Evolutionary conservation across 2,888 invertebrate genomes (phyloP), one percentile per base, ranked within the genome.

Genomic region (Pandemis heparana): DNA sequence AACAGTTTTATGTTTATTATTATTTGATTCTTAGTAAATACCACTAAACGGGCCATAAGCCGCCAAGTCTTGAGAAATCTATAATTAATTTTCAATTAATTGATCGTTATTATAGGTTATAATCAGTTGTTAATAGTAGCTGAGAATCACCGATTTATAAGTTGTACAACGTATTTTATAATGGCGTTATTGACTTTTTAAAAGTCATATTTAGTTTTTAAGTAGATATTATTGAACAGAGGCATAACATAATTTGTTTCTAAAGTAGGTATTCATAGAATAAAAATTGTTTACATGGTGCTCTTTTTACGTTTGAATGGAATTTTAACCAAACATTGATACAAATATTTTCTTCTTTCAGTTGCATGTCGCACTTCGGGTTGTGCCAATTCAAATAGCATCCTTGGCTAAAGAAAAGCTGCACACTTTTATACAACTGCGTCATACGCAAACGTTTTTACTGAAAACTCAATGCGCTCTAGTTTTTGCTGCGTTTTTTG

Each of bases 401-500:
- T 14, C 23, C 23, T 12, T 5, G 23, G 23, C 23, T 32, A 88
- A 89, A 89, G 89, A 88, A 89, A 89, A 87, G 87, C 91, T 88
- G 86, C 83, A 82, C 80, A 81, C 85, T 86, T 89, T 88, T 86
- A 32, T 32, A 2, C 23, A 4, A 32, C 23, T 32, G 23, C 23
- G 23, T 32, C 23, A 32, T 32, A 87, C 84, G 83, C 89, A 83
- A 84, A 82, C 83, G 87, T 83, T 89, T 91, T 89, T 91, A 91
- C 92, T 90, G 89, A 92, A 92, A 90, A 88, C 85, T 85, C 79
- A 79, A 84, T 80, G 83, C 82, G 79, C 81, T 83, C 78, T 79
- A 79, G 82, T 85, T 88, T 87, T 85, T 86, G 83, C 82, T 80
- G 78, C 78, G 82, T 83, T 87, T 87, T 87, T 81, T 79, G 76